Conservation (phyloP, 2,113 vertebrate genomes). For the Furnarius figulus region DNA sequence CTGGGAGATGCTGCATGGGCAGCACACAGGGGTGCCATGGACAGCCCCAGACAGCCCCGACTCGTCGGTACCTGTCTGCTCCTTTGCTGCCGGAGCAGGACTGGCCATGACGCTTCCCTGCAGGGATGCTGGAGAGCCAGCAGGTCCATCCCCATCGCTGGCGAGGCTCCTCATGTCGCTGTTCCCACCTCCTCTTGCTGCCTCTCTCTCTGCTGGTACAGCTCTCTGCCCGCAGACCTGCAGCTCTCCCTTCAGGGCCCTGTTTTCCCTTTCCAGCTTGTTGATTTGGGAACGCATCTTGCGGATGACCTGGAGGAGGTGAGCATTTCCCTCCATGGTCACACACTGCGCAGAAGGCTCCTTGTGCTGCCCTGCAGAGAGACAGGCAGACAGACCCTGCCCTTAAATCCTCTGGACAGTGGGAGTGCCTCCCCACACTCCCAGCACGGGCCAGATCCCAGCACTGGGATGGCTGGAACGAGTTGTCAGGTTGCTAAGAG, state of each 20-base stretch:
- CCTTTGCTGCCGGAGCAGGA: constrained; percentile 47
- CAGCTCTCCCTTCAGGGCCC: constrained; percentile 74
- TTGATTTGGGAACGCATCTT: constrained; percentile 87
- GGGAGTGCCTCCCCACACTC: constrained; percentile 61
- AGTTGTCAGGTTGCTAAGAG: constrained; percentile 46
- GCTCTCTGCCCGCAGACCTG: neutral
- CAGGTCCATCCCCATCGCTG: rapidly evolving
- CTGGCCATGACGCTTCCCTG: constrained; percentile 50
- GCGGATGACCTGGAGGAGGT: constrained; percentile 81
- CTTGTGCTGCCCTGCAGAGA: neutral
- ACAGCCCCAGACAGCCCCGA: neutral
- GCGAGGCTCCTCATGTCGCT: neutral
- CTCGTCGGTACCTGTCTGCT: constrained; percentile 74
- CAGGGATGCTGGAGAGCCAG: neutral
- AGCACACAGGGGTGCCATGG: rapidly evolving
- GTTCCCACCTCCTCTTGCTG: neutral
- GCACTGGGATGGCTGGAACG: constrained; percentile 59
- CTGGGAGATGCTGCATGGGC: rapidly evolving
- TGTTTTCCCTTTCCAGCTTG: constrained; percentile 86
- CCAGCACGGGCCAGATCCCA: constrained; percentile 78
- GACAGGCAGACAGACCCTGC: neutral
- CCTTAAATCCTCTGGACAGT: constrained; percentile 38
- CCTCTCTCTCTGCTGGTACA: neutral
- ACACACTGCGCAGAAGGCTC: rapidly evolving
- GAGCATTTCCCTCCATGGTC: constrained; percentile 80